Evolutionary conservation across 2,797 vertebrate genomes (phyloP).

Genomic region (Buphagus erythrorhynchus): DNA sequence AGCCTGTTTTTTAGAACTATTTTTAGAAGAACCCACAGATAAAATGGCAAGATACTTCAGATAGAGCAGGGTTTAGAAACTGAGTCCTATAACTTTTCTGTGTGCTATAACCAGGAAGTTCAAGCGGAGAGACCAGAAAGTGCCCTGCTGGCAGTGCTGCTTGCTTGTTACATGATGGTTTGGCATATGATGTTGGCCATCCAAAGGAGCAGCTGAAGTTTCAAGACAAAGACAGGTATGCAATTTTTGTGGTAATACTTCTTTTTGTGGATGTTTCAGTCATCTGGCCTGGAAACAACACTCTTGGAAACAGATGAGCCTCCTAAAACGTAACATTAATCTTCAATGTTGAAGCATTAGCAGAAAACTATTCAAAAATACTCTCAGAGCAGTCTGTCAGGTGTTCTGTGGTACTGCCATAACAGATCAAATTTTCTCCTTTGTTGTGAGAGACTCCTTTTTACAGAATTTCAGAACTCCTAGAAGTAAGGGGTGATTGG

Average conservation of each 20-base stretch:
- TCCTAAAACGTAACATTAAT: not conserved
- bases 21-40: not conserved
- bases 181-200: constrained; percentile 83
- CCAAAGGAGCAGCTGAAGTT: constrained; percentile 81
- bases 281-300: not conserved
- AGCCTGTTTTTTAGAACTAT: not conserved
- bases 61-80: not conserved
- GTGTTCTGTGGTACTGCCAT: not conserved
- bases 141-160: constrained; percentile 87
- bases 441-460: not conserved
- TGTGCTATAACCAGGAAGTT: constrained; percentile 2
- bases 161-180: constrained; percentile 80
- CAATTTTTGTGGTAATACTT: not conserved
- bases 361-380: not conserved
- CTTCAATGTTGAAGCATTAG: not conserved
- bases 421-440: not conserved
- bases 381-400: not conserved
- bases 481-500: not conserved
- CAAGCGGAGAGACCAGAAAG: constrained; percentile 29
- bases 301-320: not conserved
- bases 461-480: not conserved
- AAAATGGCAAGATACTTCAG: not conserved
- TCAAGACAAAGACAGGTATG: constrained; percentile 84
- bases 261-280: not conserved
- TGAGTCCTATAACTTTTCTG: not conserved